Percentiles rank a stretch among this genome's conserved stretches.
phyloP scores from a whole-genome alignment of 2,888 invertebrate genomes.

The Beris chalybata region DNA sequence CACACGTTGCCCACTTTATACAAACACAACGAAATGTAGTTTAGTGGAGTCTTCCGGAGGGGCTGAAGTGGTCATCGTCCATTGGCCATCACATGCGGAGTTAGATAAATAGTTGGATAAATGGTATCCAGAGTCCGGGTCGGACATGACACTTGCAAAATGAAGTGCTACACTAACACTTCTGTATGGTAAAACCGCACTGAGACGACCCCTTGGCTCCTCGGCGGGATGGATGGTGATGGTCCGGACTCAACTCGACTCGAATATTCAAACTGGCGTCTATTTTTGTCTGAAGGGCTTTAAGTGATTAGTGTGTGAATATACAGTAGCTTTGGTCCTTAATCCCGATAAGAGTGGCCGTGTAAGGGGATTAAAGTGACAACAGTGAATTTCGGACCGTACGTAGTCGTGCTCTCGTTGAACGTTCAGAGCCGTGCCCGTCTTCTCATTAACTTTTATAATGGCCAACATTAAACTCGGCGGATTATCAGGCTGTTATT shows the following conservation, averaged over 20 bases:
- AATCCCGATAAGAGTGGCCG: constrained; percentile 37
- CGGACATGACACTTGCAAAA: constrained; percentile 36
- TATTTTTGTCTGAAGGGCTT: constrained; percentile 32
- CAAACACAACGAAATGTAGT: too few species aligned
- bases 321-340: constrained; percentile 36
- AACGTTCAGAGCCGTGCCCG: too few species aligned
- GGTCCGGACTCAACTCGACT: background rate
- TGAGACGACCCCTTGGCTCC: background rate
- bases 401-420: background rate
- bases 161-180: constrained; percentile 35
- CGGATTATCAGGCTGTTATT: too few species aligned
- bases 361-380: constrained; percentile 30
- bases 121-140: constrained; percentile 29
- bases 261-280: constrained; percentile 12
- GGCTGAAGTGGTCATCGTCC: constrained; percentile 25
- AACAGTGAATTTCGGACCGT: constrained; percentile 23
- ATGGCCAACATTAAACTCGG: too few species aligned
- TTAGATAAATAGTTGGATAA: constrained; percentile 36
- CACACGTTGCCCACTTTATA: too few species aligned
- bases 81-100: constrained; percentile 29
- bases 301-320: constrained; percentile 40
- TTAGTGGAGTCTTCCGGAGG: too few species aligned
- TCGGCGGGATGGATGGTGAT: background rate
- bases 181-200: constrained; percentile 1
- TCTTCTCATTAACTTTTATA: too few species aligned